Evolutionary conservation across 1,140 invertebrate genomes (phyloP).

Genomic region (Hypsibius dujardini): DNA sequence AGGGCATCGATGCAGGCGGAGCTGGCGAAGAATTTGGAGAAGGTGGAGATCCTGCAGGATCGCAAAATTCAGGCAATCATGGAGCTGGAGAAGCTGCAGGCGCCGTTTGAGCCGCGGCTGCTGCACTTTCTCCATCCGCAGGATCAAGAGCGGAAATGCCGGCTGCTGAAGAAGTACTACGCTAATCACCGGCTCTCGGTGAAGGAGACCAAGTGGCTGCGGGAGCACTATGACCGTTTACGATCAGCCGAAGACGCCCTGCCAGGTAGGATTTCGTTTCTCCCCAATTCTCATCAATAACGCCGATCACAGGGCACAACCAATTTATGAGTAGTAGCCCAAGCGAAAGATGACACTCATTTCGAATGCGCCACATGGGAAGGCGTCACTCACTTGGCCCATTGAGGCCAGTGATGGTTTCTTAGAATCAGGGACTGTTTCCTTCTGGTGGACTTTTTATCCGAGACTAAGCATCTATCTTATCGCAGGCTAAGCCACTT

Average conservation of each 20-base stretch:
- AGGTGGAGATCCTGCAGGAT: background rate
- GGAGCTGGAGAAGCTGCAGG: conserved; percentile 17
- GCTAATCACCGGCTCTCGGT: background rate
- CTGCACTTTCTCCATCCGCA: background rate
- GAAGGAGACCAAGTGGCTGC: background rate
- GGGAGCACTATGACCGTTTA: background rate
- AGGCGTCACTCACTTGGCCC: too few relatives aligned
- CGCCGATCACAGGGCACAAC: too few relatives aligned
- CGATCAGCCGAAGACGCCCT: background rate
- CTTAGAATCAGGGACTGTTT: too few relatives aligned
- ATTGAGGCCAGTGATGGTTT: too few relatives aligned
- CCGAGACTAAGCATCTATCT: too few relatives aligned
- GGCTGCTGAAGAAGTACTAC: background rate
- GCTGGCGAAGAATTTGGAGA: conserved; percentile 3
- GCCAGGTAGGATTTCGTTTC: background rate
- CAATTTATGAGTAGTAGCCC: too few relatives aligned
- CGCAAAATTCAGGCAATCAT: conserved; percentile 11
- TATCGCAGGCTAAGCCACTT: too few relatives aligned
- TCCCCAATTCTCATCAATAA: too few relatives aligned
- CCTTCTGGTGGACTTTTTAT: too few relatives aligned
- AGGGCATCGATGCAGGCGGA: background rate
- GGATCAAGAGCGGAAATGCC: background rate
- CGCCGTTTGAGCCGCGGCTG: background rate
- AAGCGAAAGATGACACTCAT: too few relatives aligned
- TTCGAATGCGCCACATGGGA: too few relatives aligned